Base-by-base conservation (phyloP, 2,888 invertebrate genomes). In the Clostera curtula region DNA sequence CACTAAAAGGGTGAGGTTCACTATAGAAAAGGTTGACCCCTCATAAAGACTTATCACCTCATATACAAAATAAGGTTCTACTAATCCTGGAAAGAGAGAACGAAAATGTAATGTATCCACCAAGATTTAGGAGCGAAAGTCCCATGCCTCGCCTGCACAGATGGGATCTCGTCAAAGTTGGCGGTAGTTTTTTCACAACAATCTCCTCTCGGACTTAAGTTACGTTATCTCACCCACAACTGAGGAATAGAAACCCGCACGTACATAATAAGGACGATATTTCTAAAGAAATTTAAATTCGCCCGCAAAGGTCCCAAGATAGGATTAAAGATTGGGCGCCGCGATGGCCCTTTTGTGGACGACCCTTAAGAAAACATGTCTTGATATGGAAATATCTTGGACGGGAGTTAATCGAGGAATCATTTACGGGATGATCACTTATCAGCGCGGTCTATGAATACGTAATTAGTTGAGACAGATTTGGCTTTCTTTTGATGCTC, bases 31-130 rank as follows among this genome's bases (percentile, higher is more conserved):
- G 83, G 83, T 82, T 83, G 83, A 83, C 83, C 83, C 84, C 77
- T 83, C 83, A 80, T 83, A 83, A 82, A 82, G 83, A 83, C 83
- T 82, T 83, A 83, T 83, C 83, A 82, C 83, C 75, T 82, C 80
- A 79, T 80, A 80, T 80, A 83, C 83, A 83, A 82, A 83, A 80
- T 82, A 83, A 82, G 76, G 82, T 74, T 74, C 56, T 69, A 69
- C 74, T 82, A 82, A 83, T 83, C 80, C 76, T 19, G 34, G 35
- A 51, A 29, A 34, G 31, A 33, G 25, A 55, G 46, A 36, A 43
- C 60, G 39, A 74, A 57, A 68, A 44, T 27, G 30, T 35, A 54
- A 60, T 63, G 57, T 79, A 64, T 40, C 40, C 26, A 27, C 24
- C 22, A 31, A 40, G 37, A 15, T 37, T 42, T 69, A 79, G 51